These are phyloP conservation scores for Heliocidaris tuberculata DNA, from an alignment of 35 echinoderm and acorn worm species.

Conservation along the genomic window DNA sequence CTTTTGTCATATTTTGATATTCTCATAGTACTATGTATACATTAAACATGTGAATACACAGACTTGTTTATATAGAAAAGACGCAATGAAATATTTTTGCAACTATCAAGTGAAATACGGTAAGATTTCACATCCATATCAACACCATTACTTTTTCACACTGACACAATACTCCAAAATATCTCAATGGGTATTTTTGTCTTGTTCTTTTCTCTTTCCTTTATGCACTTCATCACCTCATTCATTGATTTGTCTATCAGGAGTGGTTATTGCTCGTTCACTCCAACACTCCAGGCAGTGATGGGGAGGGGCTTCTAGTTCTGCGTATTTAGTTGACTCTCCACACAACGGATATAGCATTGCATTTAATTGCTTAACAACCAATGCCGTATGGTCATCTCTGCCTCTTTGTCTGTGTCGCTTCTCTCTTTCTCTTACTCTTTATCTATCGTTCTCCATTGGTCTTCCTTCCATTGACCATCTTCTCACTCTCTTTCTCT, in stretches of 20 bases:
- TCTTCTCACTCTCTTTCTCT: too few relatives aligned
- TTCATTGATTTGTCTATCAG: conserved; percentile 3
- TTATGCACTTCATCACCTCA: neutral
- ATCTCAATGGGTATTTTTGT: neutral
- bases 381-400: neutral
- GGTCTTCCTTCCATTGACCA: too few relatives aligned
- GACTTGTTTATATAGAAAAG: too few relatives aligned
- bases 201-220: neutral
- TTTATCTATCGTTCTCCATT: too few relatives aligned
- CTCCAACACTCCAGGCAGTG: neutral
- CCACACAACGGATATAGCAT: neutral
- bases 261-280: neutral
- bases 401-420: too few relatives aligned
- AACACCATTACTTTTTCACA: neutral
- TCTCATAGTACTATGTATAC: too few relatives aligned
- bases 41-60: too few relatives aligned
- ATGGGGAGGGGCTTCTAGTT: neutral
- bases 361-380: neutral
- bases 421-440: too few relatives aligned
- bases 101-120: too few relatives aligned
- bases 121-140: too few relatives aligned
- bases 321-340: neutral
- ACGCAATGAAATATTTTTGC: too few relatives aligned
- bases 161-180: neutral
- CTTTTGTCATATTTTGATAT: too few relatives aligned